Base-by-base conservation (phyloP, 2,797 vertebrate species). In the Danio albolineatus region DNA sequence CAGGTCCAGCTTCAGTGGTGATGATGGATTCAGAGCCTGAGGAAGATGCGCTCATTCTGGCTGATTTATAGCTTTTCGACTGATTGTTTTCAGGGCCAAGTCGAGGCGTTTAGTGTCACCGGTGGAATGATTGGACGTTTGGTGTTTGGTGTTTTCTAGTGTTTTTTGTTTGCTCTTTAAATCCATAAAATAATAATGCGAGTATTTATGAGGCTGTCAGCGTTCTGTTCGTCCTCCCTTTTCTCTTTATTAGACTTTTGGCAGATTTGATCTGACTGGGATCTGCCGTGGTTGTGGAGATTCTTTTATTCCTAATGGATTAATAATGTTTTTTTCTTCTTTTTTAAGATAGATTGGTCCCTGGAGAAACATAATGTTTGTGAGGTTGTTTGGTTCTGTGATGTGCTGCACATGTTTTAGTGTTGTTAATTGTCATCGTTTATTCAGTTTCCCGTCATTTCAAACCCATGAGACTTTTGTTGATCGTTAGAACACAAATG, bases 1-100 rank as follows among this genome's bases (percentile, higher is more conserved):
- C 92, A 94, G 92, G 93, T 93, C 88, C 87, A 86, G 85, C 91
- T 90, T 92, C 87, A 86, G 89, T 79, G 89, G 91, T 93, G 92
- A 92, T 84, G 84, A 90, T 91, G 87, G 79, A 76, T 85, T 81
- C 85, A 57, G 78, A 78, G 78, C 76, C 80, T 82, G 83, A 87
- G 76, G 90, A 93, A 87, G 90, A 91, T 87, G 84, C 86, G 82
- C 74, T 65, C 78, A 85, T 84, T 85, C 84, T 69, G 70, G 72
- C 71, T 85, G 84, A 91, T 92, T 92, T 91, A 88, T 85, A 76
- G 59, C 85, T 77, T 73, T 84, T 39, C 83, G 85, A 90, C 81
- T 77, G 85, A 83, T 92, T 89, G 89, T 91, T 89, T 92, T 89
- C 84, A 80, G 84, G 87, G 89, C 83, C 85, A 83, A 86, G 72